Conservation (phyloP, 2,797 vertebrate genomes). For the Paratrypauchen microcephalus region DNA sequence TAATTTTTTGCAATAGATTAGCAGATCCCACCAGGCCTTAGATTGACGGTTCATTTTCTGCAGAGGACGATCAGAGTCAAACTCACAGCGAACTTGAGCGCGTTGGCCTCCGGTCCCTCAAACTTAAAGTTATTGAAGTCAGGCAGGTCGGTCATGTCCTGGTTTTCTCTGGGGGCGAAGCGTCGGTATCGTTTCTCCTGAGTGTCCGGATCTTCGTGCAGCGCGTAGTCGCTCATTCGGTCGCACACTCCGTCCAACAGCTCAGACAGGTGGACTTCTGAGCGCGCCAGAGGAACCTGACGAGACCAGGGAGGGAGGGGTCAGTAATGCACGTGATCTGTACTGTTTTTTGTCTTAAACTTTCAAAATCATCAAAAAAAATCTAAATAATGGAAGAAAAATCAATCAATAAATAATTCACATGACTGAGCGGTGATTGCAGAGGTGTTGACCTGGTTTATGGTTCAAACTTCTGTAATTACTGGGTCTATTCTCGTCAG, state of each 20-base stretch:
- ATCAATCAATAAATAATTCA: no score
- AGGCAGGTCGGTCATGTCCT: constrained; percentile 49
- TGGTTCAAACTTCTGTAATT: no score
- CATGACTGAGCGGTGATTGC: no score
- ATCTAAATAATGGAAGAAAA: no score
- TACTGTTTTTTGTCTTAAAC: no score
- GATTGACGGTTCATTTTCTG: no score
- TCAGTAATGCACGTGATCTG: no score
- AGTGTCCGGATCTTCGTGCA: constrained; percentile 74
- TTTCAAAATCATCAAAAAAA: no score
- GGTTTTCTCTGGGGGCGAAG: constrained; percentile 75
- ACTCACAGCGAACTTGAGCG: constrained; percentile 84
- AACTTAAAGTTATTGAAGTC: constrained; percentile 81
- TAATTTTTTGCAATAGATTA: no score
- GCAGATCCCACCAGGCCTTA: no score
- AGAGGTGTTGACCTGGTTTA: no score
- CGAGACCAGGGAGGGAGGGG: neutral
- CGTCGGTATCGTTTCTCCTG: constrained; percentile 72
- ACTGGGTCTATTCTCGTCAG: no score
- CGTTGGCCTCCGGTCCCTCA: constrained; percentile 73
- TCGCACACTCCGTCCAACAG: constrained; percentile 80
- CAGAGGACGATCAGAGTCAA: neutral
- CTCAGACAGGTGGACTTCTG: constrained; percentile 79
- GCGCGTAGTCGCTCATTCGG: constrained; percentile 82
- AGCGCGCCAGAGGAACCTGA: constrained; percentile 79